A percentile compares a stretch with the other conserved stretches of the same genome.
Evolutionary conservation across 2,888 invertebrate species (phyloP).

Genomic region (Calephelis perditalis): DNA sequence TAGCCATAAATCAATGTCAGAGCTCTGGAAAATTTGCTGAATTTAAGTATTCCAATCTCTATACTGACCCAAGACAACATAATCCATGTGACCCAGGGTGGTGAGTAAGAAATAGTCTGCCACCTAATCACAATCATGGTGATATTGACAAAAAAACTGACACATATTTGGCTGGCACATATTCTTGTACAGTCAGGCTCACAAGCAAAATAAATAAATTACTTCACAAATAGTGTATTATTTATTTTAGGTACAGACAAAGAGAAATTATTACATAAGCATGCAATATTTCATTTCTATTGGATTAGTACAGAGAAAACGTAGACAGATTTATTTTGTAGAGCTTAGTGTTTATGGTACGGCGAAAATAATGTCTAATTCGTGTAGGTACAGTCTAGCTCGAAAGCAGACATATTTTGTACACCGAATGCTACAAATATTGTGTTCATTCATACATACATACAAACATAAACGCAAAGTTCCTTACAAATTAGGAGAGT

Average conservation of each 20-base stretch:
- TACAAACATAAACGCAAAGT: neutral
- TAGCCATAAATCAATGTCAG: too few species aligned
- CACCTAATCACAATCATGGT: too few species aligned
- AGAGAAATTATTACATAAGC: slow-evolving; percentile 6
- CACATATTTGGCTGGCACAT: too few species aligned
- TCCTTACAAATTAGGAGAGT: neutral
- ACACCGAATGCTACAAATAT: neutral
- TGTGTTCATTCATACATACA: neutral
- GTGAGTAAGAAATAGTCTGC: too few species aligned
- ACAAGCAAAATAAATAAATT: too few species aligned
- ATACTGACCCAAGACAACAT: too few species aligned
- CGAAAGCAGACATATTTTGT: neutral
- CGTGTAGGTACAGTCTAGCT: neutral
- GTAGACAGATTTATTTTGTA: slow-evolving; percentile 8
- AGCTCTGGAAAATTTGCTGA: too few species aligned
- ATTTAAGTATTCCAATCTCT: too few species aligned
- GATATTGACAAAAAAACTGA: too few species aligned
- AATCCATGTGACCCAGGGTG: too few species aligned
- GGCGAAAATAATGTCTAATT: slow-evolving; percentile 1
- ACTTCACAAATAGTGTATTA: too few species aligned
- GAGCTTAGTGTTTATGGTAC: slow-evolving; percentile 1
- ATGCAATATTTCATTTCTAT: slow-evolving; percentile 10
- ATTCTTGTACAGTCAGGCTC: too few species aligned
- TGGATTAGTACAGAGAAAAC: slow-evolving; percentile 2
- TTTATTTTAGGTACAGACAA: neutral